Base-by-base conservation (phyloP, 2,888 invertebrate genomes). In the Lysandra bellargus region DNA sequence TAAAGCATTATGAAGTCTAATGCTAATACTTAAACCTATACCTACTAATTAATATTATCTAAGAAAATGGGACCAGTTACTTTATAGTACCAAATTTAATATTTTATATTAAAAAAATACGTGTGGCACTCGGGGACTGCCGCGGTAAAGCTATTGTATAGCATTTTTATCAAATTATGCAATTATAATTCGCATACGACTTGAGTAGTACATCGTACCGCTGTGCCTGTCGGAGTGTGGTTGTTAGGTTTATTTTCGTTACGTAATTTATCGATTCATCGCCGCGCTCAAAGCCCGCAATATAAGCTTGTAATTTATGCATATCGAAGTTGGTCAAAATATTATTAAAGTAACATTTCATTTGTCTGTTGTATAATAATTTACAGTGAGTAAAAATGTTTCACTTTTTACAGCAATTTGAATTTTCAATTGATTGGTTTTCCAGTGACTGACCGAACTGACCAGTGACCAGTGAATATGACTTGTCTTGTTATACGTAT, bases 21-120 rank as follows among this genome's bases (percentile, higher is more conserved):
- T 69, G 14, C 17, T 17, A 69, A 37, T 4, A 5, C 33, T 69
- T 69, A 37, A 69, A 69, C 37, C 33, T 69, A 37, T 37, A 69
- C 37, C 33, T 69, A 69, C 69, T 4, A 37, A 1, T 14, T 33
- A 74, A 74, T 73, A 40, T 60, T 74, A 80, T 40, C 72, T 49
- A 80, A 61, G 69, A 80, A 81, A 69, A 78, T 79, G 79, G 77
- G 81, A 82, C 80, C 82, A 82, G 79, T 81, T 81, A 53, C 78
- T 1, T 69, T 4, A 4, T 30, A 4, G 7, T 69, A 30, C 30
- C 30, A 7, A 30, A 64, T 53, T 33, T 40, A 80, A 78, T 53
- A 14, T 72, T 79, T 23, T 37, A 60, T 44, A 44, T 23, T 23
- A 23, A 23, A 23, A 23, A 23, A 23, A 23, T 23, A 23, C 23